Base-by-base conservation (phyloP, 23 tunicate species). In the Phallusia fumigata region DNA sequence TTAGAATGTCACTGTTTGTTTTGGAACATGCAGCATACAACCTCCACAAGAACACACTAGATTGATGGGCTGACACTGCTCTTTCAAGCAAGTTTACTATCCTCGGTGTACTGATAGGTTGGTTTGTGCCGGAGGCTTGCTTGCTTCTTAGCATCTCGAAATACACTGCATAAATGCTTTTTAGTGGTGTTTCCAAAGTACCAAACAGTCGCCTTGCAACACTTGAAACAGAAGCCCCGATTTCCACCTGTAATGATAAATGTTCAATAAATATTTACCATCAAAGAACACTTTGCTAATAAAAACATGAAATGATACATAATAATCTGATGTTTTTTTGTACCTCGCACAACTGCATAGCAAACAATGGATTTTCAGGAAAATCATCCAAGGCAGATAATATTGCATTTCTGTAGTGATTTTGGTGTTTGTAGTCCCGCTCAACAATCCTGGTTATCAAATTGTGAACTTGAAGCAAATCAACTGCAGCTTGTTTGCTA, bases 161-260 rank as follows among this genome's bases (percentile, higher is more conserved):
- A 49, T 76, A 87, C 18, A 87, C 72, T 74, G 91, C 76, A 53
- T 21, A 87, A 31, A 87, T 81, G 30, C 69, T 58, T 58, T 58
- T 58, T 22, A 58, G 69, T 21, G 69, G 69, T 13, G 69, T 58
- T 21, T 58, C 69, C 69, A 58, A 24, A 21, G 69, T 21, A 13
- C 69, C 33, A 36, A 81, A 87, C 26, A 86, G 33, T 36, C 84
- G 50, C 3, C 91, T 65, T 19, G 86, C 86, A 19, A 81, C 75
- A 64, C 91, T 87, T 50, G 91, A 45, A 32, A 87, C 45, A 24
- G 91, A 81, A 24, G 91, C 82, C 0, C 91, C 85, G 12, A 87
- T 53, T 65, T 87, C 91, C 64, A 87, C 53, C 91, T 87, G 35
- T 3, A 58, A 58, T 58, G 13, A 16, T 13, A 58, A 58, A 6